These are phyloP conservation scores for Heliconius nattereri DNA, from an alignment of 1,140 invertebrate genomes.

Conservation along the genomic window DNA sequence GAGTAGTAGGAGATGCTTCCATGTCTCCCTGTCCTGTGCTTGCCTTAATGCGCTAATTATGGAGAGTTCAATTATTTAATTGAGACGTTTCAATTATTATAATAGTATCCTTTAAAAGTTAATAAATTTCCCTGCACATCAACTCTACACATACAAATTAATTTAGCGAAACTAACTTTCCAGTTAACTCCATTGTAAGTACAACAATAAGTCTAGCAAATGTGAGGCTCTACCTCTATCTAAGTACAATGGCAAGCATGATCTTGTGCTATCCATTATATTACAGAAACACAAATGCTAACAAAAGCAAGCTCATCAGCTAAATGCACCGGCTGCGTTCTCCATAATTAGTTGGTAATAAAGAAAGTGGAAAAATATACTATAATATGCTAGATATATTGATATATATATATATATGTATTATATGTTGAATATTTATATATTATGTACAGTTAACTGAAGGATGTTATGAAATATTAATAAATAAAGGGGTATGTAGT, in stretches of 20 bases:
- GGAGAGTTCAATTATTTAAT: no score
- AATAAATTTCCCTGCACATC: neutral
- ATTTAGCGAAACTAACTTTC: neutral
- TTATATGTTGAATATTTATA: no score
- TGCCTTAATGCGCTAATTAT: no score
- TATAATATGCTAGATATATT: no score
- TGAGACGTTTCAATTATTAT: no score
- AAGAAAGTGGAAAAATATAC: constrained; percentile 29
- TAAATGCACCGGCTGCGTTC: constrained; percentile 37
- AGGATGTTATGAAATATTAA: no score
- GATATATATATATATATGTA: no score
- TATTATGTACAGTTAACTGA: no score
- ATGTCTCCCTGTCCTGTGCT: no score
- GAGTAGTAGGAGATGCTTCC: no score
- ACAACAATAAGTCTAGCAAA: constrained; percentile 14
- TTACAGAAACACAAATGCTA: constrained; percentile 25
- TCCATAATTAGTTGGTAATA: constrained; percentile 34
- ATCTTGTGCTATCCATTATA: constrained; percentile 29
- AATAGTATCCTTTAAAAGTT: no score
- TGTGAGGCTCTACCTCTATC: constrained; percentile 3
- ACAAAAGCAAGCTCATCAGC: constrained; percentile 32
- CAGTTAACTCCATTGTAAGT: neutral
- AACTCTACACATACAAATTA: neutral
- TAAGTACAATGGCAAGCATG: constrained; percentile 13
- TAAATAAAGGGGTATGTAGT: no score